A percentile compares a stretch with the other conserved stretches of the same genome.
Conservation (phyloP, 1,140 invertebrate species). For the Batillaria attramentaria region DNA sequence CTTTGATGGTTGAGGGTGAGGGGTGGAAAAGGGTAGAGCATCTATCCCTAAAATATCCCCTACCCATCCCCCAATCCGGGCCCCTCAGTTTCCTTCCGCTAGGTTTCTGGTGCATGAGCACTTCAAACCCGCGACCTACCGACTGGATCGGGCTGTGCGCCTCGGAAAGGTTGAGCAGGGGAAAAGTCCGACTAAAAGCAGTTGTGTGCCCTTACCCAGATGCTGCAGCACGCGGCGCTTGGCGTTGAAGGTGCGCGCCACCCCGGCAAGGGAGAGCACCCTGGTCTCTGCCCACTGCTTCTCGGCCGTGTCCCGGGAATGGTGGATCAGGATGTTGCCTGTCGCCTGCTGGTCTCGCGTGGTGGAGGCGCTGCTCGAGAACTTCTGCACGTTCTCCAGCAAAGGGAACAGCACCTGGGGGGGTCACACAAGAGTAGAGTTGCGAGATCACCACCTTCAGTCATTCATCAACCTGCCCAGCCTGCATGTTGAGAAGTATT, state of each 20-base stretch:
- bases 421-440: no score
- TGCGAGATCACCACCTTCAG: no score
- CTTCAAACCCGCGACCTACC: no score
- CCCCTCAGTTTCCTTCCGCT: no score
- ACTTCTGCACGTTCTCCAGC: constrained; percentile 90
- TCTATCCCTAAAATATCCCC: no score
- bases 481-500: no score
- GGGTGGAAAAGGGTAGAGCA: not conserved
- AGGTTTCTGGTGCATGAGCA: no score
- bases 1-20: no score
- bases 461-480: no score
- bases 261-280: constrained; percentile 83
- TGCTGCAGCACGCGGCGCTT: constrained; percentile 88
- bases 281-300: constrained; percentile 99
- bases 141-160: no score
- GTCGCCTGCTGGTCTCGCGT: constrained; percentile 88
- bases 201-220: constrained; percentile 77
- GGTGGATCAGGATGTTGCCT: constrained; percentile 96
- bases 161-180: no score
- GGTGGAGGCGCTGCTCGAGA: constrained; percentile 92
- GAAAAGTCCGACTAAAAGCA: not conserved
- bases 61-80: no score
- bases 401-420: constrained; percentile 94
- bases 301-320: constrained; percentile 97
- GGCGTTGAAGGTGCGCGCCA: constrained; percentile 88